Evolutionary conservation across 2,888 invertebrate genomes (phyloP).

Genomic region (Aporophyla nigra): DNA sequence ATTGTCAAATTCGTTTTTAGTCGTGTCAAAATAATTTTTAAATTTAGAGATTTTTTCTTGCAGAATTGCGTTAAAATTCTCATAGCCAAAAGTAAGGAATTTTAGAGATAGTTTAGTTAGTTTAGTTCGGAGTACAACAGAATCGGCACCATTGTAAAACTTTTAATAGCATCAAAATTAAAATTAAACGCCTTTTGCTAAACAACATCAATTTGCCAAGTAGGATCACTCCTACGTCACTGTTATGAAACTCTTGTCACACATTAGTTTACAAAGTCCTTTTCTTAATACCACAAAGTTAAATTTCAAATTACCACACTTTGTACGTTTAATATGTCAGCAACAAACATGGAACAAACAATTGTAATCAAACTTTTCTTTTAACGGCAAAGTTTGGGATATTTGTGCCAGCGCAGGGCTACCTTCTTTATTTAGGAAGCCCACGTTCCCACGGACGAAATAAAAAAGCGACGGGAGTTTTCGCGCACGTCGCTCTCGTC

Average conservation of each 20-base stretch:
- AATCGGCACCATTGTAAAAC: no score
- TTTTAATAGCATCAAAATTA: slow-evolving; percentile 9
- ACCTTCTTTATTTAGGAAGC: slow-evolving; percentile 32
- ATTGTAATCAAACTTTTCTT: slow-evolving; percentile 61
- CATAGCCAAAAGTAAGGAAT: no score
- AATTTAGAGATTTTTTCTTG: no score
- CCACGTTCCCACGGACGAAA: no score
- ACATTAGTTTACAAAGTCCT: slow-evolving; percentile 34
- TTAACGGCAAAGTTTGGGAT: slow-evolving; percentile 25
- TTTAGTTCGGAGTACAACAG: no score
- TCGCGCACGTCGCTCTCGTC: no score
- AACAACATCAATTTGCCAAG: slow-evolving; percentile 16
- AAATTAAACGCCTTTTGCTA: background rate
- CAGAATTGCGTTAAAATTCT: no score
- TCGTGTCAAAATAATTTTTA: no score
- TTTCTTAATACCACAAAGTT: slow-evolving; percentile 59
- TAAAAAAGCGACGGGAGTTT: no score
- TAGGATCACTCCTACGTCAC: background rate
- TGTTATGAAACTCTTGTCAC: slow-evolving; percentile 30
- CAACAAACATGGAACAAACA: slow-evolving; percentile 53
- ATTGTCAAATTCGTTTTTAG: no score
- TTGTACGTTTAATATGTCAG: slow-evolving; percentile 23
- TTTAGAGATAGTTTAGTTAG: no score
- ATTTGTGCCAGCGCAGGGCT: slow-evolving; percentile 8
- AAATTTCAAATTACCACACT: slow-evolving; percentile 57